Evolutionary conservation across 2,888 invertebrate genomes (phyloP), one percentile per base, ranked within the genome.

Genomic region (Physocephala rufipes): DNA sequence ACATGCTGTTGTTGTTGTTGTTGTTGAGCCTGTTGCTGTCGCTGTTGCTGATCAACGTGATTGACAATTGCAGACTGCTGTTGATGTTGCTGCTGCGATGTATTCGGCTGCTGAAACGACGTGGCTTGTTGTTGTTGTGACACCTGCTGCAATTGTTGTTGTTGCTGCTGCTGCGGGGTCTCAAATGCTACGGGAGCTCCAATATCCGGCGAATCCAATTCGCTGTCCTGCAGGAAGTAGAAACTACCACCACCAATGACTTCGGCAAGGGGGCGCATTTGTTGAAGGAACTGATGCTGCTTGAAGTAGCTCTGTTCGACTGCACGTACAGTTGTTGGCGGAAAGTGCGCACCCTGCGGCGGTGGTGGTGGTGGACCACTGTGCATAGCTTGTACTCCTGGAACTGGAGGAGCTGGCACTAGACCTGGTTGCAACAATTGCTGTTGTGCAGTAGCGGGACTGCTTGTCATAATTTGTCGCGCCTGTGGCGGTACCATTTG

Each of bases 151-250:
- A 70, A 71, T 15, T 75, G 77, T 28, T 76, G 81, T 36, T 72
- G 76, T 19, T 75, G 73, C 55, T 75, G 78, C 16, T 74, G 78
- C 53, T 75, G 76, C 55, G 80, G 81, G 30, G 75, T 78, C 7
- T 78, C 78, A 16, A 76, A 78, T 47, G 79, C 74, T 13, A 28
- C 69, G 15, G 67, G 36, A 5, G 62, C 21, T 21, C 36, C 51
- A 5, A 80, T 70, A 36, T 91, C 90, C 0, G 93, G 92, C 66
- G 92, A 91, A 84, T 95, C 95, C 76, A 95, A 88, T 86, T 96
- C 96, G 26, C 96, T 96, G 81, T 97, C 96, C 88, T 97, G 95
- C 70, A 96, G 89, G 85, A 94, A 94, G 84, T 90, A 92, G 86
- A 93, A 93, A 83, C 91, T 93, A 71, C 92, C 92, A 9, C 90